Evolutionary conservation across 2,113 vertebrate species (phyloP).

Genomic region (Pseudolaguvia tuberculata): DNA sequence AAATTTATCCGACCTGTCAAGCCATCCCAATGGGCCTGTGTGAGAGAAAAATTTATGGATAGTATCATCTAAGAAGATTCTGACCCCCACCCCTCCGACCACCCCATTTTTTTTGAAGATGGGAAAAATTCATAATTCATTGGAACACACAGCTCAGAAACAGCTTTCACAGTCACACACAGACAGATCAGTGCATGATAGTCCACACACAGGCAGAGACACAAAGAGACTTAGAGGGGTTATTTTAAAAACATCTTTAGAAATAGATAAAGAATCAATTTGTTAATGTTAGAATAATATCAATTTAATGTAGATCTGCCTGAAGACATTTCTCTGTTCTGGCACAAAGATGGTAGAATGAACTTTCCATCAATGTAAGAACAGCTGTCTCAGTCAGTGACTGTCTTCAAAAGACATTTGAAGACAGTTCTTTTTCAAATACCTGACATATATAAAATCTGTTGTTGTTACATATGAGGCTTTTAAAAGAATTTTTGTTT

Average conservation of each 20-base stretch:
- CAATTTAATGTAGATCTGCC: too few species aligned
- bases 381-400: too few species aligned
- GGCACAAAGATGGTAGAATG: too few species aligned
- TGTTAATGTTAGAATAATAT: not conserved
- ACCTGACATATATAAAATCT: too few species aligned
- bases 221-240: slow-evolving; percentile 36
- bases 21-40: slow-evolving; percentile 94
- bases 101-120: slow-evolving; percentile 37
- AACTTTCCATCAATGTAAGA: too few species aligned
- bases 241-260: not conserved
- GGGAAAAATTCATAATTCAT: slow-evolving; percentile 49
- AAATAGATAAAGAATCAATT: slow-evolving; percentile 5
- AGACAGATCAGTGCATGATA: slow-evolving; percentile 22
- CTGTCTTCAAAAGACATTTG: too few species aligned
- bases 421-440: too few species aligned
- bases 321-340: too few species aligned
- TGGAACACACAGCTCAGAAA: slow-evolving; percentile 50
- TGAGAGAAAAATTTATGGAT: slow-evolving; percentile 46
- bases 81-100: too few species aligned
- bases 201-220: slow-evolving; percentile 21
- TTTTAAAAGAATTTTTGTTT: too few species aligned
- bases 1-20: slow-evolving; percentile 97
- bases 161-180: slow-evolving; percentile 13
- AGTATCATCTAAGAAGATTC: slow-evolving; percentile 21
- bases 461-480: too few species aligned